Percentiles rank a stretch among this genome's conserved stretches.
These are phyloP conservation scores for Morpho achilles DNA, from an alignment of 2,888 invertebrate species.

Conservation along the genomic window DNA sequence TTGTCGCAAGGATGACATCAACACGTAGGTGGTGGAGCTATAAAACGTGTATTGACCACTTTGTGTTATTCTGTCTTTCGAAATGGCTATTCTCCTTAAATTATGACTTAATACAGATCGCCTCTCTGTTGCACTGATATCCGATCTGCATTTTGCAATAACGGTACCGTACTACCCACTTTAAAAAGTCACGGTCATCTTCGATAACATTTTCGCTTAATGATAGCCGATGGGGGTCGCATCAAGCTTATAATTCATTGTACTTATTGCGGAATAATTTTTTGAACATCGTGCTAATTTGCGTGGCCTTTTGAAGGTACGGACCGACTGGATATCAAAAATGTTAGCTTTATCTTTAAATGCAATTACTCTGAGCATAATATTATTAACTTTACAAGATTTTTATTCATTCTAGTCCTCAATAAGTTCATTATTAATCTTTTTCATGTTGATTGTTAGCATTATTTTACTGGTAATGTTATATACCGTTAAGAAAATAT, in stretches of 20 bases:
- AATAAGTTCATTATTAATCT: constrained; percentile 4
- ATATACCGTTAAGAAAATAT: constrained; percentile 1
- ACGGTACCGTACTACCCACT: constrained; percentile 51
- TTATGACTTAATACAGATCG: constrained; percentile 72
- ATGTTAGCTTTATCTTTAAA: background rate
- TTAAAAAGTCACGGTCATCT: constrained; percentile 36
- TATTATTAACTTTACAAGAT: constrained; percentile 3
- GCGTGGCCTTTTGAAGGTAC: constrained; percentile 16
- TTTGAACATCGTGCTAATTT: constrained; percentile 22
- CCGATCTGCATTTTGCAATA: constrained; percentile 51
- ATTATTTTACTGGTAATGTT: constrained; percentile 9
- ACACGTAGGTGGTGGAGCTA: constrained; percentile 63
- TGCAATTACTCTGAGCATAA: constrained; percentile 7
- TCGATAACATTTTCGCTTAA: constrained; percentile 35
- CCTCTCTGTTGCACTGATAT: constrained; percentile 57
- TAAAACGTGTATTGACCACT: constrained; percentile 52
- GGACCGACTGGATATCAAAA: constrained; percentile 7
- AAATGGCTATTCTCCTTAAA: constrained; percentile 63
- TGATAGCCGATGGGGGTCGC: constrained; percentile 33
- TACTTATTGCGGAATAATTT: constrained; percentile 26
- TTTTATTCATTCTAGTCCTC: constrained; percentile 17
- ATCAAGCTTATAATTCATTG: constrained; percentile 30
- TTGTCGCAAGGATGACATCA: constrained; percentile 58
- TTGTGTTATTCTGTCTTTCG: constrained; percentile 57
- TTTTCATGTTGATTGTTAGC: constrained; percentile 7